Base-by-base conservation (phyloP, 2,888 invertebrate species). In the Thecophora atra region DNA sequence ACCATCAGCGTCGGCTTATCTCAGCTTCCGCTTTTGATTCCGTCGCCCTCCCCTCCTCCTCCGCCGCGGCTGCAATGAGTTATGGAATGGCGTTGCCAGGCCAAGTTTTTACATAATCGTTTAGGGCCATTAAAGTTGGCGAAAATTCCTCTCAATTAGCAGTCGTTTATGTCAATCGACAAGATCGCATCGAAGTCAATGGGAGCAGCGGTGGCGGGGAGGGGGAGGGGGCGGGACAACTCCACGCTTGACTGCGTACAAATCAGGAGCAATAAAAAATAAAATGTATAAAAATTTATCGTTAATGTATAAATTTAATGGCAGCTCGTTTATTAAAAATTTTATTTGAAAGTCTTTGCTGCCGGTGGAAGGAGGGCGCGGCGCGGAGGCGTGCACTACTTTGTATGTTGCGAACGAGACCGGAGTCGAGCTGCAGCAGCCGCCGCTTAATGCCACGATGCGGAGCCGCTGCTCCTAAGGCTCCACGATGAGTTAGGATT, bases 241-340 rank as follows among this genome's bases (percentile, higher is more conserved):
- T n/a, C n/a, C n/a, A n/a, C 54, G 54, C 19, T 19, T 19, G 28
- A 58, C 58, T 58, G 21, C 26, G 26, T 28, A 58, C 21, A 58
- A 24, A 58, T 58, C 58, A 58, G 58, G 24, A 58, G 28, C 58
- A 28, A 58, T 58, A 58, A 58, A 58, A 24, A 28, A 24, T 58
- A 58, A 47, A 30, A 69, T 60, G 47, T 28, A n/a, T 60, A 47
- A 60, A 26, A 51, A 62, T 68, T 83, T 85, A 84, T 84, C 84
- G 82, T 85, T 85, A 85, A 85, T 84, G 85, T 84, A 85, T 84
- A 84, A 83, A 83, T 83, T 85, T 85, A 85, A 85, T 84, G 85
- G 83, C 81, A 80, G 84, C 84, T 83, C 85, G 85, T 85, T 85
- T 85, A 85, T 85, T 85, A 84, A 84, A 85, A 82, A 80, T 84